Evolutionary conservation across 2,888 invertebrate species (phyloP), one percentile per base, ranked within the genome.

Genomic region (Teleiodes luculella): DNA sequence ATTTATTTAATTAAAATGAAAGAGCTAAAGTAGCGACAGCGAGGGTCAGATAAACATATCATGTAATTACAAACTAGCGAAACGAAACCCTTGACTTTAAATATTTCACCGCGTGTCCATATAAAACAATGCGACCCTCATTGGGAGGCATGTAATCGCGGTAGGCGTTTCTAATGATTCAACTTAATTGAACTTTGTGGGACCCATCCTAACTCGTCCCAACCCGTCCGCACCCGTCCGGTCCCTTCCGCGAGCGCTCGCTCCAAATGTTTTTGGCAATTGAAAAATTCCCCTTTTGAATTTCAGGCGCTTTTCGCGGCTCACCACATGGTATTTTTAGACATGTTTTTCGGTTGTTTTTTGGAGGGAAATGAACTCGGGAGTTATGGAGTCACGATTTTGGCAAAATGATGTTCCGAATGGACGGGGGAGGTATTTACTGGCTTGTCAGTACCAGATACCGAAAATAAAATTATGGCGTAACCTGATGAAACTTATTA

Each of bases 141-240:
- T 28, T 28, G 13, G 24, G n/a, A 43, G 13, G 43, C 28, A 28
- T 43, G 28, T 43, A 43, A 43, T 43, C 24, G 43, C n/a, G 28
- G 43, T 43, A 13, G 43, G 43, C 43, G 43, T 43, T 43, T 43
- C 43, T 72, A 76, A 78, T 77, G 75, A 76, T 72, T 74, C 72
- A 68, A 70, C 59, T 70, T 74, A 77, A 74, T 76, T 74, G 74
- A 72, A 75, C 67, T 70, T 41, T 41, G 39, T 20, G 39, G 39
- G 18, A 18, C 18, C 39, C 20, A 18, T 18, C 39, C 39, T 3
- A 35, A 18, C 20, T 18, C 39, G 20, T 41, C 39, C 39, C 11
- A 11, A 24, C 43, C 43, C 43, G 28, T 43, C 43, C 43, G n/a
- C 43, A 13, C 43, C 43, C 8, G 16, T 37, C 37, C 39, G 28